Evolutionary conservation across 2,888 invertebrate species (phyloP), one percentile per base, ranked within the genome.

Genomic region (Leptinotarsa peninsularis): DNA sequence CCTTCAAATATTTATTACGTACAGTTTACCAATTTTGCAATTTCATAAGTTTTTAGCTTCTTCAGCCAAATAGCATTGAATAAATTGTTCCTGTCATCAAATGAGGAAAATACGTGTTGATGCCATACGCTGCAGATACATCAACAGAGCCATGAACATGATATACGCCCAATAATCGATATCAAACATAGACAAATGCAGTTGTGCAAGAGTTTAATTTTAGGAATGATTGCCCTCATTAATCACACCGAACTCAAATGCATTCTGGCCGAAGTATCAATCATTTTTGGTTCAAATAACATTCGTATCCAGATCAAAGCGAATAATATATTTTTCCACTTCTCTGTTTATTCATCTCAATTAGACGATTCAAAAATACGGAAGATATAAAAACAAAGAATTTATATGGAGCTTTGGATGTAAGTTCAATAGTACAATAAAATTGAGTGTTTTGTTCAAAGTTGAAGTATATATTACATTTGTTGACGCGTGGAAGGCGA

Each of bases 181-280:
- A 71, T 67, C 58, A 67, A 66, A 67, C 66, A 50, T 67, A 27
- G 33, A 18, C 49, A 49, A 23, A n/a, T 72, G 52, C 52, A 72
- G 33, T 21, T 18, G 49, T 49, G 18, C 23, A 56, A 52, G 15
- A 70, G 27, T 54, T 58, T 58, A 58, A 70, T 56, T 49, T 58
- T 70, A 72, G 72, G 27, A 67, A 60, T 70, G 66, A 66, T 43
- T 54, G 63, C 66, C 33, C 23, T 70, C 43, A 74, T 74, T 52
- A 56, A 69, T 56, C 50, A 54, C n/a, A 66, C 66, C 67, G 27
- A 43, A 67, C n/a, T 27, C 43, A 60, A 23, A 58, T 58, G 67
- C 49, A 66, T 67, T 49, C 58, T 69, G 27, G 49, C 4, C 21
- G 23, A 10, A 56, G 66, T 70, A 63, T 70, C 69, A 63, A 21